Evolutionary conservation across 2,797 vertebrate genomes (phyloP).

Genomic region (Chelonia mydas): DNA sequence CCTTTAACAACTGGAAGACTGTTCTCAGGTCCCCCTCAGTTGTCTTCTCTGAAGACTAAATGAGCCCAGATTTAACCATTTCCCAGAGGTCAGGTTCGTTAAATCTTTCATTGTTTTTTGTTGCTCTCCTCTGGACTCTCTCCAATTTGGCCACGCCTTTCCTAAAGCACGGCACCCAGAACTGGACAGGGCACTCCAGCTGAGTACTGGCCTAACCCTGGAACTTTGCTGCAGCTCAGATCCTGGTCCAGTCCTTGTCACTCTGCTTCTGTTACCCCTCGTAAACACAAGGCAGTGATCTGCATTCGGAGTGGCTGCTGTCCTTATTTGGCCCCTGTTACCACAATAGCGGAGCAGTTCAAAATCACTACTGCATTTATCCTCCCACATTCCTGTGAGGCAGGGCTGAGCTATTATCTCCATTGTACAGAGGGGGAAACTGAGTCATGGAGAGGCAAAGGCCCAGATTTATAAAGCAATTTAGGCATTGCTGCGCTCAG

Average conservation of each 20-base stretch:
- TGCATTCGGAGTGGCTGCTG: background rate
- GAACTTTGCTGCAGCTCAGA: background rate
- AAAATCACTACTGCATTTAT: background rate
- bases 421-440: background rate
- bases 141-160: too few relatives aligned
- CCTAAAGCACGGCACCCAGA: too few relatives aligned
- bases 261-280: slow-evolving; percentile 35
- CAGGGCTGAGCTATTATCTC: background rate
- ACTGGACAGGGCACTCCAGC: too few relatives aligned
- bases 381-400: background rate
- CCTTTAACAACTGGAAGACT: too few relatives aligned
- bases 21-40: too few relatives aligned
- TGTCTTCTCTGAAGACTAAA: too few relatives aligned
- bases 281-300: background rate
- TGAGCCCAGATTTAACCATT: too few relatives aligned
- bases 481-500: background rate
- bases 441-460: background rate
- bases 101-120: too few relatives aligned
- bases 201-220: background rate
- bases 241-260: background rate
- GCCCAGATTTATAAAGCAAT: background rate
- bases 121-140: too few relatives aligned
- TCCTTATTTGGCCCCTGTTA: background rate
- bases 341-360: background rate
- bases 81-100: too few relatives aligned